These are phyloP conservation scores for Syncerus caffer DNA, from an alignment of 2,797 vertebrate species.

Conservation along the genomic window DNA sequence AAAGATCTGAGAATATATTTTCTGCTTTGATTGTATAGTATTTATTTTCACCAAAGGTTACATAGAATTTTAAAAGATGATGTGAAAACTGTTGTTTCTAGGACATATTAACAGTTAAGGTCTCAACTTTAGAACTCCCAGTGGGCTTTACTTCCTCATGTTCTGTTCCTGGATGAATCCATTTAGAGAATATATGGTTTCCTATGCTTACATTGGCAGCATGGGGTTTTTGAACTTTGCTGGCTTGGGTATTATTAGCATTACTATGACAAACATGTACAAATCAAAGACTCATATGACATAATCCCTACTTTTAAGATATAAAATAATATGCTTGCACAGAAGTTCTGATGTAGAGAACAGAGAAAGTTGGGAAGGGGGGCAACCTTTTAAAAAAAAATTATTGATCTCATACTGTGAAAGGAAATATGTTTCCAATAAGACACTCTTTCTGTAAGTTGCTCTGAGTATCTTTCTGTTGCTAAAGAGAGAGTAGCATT, in stretches of 20 bases:
- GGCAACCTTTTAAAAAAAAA: neutral
- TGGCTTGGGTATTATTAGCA: neutral
- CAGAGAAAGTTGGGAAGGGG: neutral
- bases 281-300: neutral
- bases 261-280: neutral
- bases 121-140: neutral
- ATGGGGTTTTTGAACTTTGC: neutral
- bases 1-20: neutral
- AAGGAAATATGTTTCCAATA: neutral
- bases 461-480: neutral
- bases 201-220: neutral
- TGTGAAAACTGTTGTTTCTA: neutral
- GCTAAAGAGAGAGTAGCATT: neutral
- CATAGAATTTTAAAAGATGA: constrained; percentile 3
- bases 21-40: neutral
- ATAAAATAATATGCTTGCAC: neutral
- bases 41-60: constrained; percentile 31
- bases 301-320: neutral
- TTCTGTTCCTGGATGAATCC: constrained; percentile 21
- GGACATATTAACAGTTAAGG: neutral
- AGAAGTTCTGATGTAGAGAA: neutral
- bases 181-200: constrained; percentile 5
- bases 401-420: neutral
- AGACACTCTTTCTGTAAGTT: neutral
- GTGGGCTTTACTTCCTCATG: neutral